Conservation (phyloP, 2,113 vertebrate genomes). For the Rhinogobius similis region DNA sequence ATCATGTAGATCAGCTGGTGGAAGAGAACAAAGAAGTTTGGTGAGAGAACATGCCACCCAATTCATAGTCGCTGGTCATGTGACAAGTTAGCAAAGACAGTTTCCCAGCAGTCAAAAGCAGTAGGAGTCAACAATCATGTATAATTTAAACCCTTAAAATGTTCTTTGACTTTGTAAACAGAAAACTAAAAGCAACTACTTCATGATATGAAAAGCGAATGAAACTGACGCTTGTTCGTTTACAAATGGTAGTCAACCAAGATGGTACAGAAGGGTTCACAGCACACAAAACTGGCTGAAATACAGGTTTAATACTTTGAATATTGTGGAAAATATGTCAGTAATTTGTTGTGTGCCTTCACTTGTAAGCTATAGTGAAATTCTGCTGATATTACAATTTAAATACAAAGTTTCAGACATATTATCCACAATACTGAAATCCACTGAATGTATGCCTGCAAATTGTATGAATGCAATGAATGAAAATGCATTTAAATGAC, state of each 20-base stretch:
- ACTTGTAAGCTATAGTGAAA: not conserved
- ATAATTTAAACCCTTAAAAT: not conserved
- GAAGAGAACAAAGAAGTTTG: constrained; percentile 92
- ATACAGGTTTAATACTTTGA: not conserved
- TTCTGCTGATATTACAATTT: not conserved
- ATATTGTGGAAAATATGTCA: not conserved
- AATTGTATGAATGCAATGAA: constrained; percentile 56
- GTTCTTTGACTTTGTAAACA: not conserved
- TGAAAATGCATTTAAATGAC: constrained; percentile 15
- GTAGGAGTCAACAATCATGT: not conserved
- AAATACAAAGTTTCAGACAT: not conserved
- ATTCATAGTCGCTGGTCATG: constrained; percentile 26
- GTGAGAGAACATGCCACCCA: constrained; percentile 80
- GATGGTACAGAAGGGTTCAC: constrained; percentile 46
- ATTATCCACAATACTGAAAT: not conserved
- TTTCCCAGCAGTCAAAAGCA: constrained; percentile 30
- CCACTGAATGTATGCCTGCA: constrained; percentile 16
- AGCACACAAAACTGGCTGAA: constrained; percentile 17
- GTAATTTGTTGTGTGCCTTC: not conserved
- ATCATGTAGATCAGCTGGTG: constrained; percentile 99
- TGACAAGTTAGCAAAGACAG: constrained; percentile 48
- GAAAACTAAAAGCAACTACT: constrained; percentile 49
- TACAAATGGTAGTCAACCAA: constrained; percentile 43
- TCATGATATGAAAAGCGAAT: constrained; percentile 61
- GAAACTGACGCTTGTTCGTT: constrained; percentile 30